Base-by-base conservation (phyloP, 2,113 vertebrate species). In the Tragelaphus scriptus region DNA sequence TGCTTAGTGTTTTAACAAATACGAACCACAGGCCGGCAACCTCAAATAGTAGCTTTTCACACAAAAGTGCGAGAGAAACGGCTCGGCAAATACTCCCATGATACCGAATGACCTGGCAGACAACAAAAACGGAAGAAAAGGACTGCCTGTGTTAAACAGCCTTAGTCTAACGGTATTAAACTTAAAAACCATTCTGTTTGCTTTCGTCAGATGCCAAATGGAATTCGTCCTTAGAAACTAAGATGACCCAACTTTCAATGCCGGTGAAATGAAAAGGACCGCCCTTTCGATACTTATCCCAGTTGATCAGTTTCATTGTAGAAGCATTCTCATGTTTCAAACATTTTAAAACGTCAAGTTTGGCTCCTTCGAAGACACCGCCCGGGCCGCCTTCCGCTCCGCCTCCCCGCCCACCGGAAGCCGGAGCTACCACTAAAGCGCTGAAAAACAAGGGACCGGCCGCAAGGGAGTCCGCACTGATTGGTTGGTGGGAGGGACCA, bases 351-450 rank as follows among this genome's bases (percentile, higher is more conserved):
- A 7, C 3, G 11, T 21, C 55, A n/a, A 5, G 11, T 32, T 8
- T 7, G 2, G 2, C 30, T 28, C 10, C 4, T 71, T 3, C 2
- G 4, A 25, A 36, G 1, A 12, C 0, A 0, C 40, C 7, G 2
- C 17, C 7, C 5, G 3, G 10, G 9, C 3, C 0, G 0, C 25
- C 26, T 17, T 2, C 7, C 4, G 2, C 5, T 19, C 7, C 15
- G 5, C 21, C 3, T 2, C 2, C 8, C 3, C 28, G 21, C 36
- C 71, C n/a, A 25, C 71, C 6, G 30, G 15, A 88, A 56, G 3
- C 63, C 61, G 2, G 6, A 2, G 7, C 28, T 0, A 3, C 0
- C 2, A 2, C 3, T 26, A 16, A 1, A 0, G 6, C 4, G 1
- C 15, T 3, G 2, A 0, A 40, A 56, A 14, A 15, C 51, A 0